Percentiles rank a stretch among this genome's conserved stretches.
phyloP scores from a whole-genome alignment of 2,797 vertebrate species.

The Coreius guichenoti region DNA sequence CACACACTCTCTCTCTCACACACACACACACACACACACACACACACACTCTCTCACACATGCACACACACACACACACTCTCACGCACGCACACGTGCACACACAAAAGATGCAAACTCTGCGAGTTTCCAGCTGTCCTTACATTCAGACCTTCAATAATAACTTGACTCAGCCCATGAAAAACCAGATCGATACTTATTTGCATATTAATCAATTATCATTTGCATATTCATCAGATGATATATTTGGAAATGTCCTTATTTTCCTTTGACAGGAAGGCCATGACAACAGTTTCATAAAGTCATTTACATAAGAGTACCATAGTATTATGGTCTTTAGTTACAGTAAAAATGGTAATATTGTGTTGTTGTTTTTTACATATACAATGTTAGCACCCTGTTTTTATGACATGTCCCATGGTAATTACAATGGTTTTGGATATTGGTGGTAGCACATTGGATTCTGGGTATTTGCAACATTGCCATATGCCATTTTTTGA shows the following conservation, averaged over 20 bases:
- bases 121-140: constrained; percentile 33
- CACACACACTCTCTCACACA: constrained; percentile 56
- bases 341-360: too few species aligned
- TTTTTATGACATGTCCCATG: neutral
- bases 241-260: constrained; percentile 1
- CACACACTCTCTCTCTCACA: constrained; percentile 57
- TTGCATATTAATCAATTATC: constrained; percentile 52
- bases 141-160: constrained; percentile 38
- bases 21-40: constrained; percentile 74
- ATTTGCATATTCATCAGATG: constrained; percentile 52
- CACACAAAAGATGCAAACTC: constrained; percentile 58
- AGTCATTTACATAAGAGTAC: neutral
- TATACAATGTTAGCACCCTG: neutral
- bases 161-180: constrained; percentile 21
- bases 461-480: neutral
- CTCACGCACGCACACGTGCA: neutral
- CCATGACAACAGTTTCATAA: neutral
- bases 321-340: neutral
- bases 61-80: too few species aligned
- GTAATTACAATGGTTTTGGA: neutral
- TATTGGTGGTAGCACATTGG: neutral
- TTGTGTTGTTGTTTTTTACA: neutral
- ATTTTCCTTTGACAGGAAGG: constrained; percentile 10
- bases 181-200: constrained; percentile 54
- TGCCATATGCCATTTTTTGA: neutral